Evolutionary conservation across 2,113 vertebrate genomes (phyloP).

Genomic region (Mastomys coucha): DNA sequence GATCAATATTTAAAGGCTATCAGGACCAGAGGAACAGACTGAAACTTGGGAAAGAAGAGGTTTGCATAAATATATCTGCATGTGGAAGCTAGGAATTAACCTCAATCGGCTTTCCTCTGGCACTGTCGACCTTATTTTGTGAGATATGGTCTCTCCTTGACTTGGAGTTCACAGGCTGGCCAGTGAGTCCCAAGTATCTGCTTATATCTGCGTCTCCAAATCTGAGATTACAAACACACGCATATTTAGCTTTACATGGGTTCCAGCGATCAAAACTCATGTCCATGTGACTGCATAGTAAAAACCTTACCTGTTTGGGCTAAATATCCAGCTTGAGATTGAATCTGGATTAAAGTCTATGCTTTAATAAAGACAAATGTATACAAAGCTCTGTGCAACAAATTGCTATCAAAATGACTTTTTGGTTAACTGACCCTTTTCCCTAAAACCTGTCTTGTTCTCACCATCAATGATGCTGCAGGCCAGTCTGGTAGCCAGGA

Average conservation of each 20-base stretch:
- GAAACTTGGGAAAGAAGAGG: neutral
- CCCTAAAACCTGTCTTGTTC: neutral
- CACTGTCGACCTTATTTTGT: neutral
- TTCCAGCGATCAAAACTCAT: neutral
- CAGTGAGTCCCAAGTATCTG: neutral
- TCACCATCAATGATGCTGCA: neutral
- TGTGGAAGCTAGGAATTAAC: neutral
- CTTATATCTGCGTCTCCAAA: neutral
- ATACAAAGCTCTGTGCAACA: slow-evolving; percentile 25
- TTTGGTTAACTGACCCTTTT: neutral
- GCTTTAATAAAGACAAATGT: slow-evolving; percentile 27
- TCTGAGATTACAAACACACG: neutral
- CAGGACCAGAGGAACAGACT: neutral
- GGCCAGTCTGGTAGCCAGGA: neutral
- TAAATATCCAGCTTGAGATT: neutral
- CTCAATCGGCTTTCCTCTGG: neutral
- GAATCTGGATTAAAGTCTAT: neutral
- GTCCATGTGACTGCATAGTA: neutral
- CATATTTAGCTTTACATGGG: neutral
- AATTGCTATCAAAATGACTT: neutral
- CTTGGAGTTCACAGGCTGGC: neutral
- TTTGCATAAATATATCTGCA: neutral
- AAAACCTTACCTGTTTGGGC: neutral
- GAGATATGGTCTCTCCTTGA: neutral
- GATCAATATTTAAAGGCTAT: neutral